Evolutionary conservation across 2,888 invertebrate species (phyloP).

Genomic region (Tortrix viridana): DNA sequence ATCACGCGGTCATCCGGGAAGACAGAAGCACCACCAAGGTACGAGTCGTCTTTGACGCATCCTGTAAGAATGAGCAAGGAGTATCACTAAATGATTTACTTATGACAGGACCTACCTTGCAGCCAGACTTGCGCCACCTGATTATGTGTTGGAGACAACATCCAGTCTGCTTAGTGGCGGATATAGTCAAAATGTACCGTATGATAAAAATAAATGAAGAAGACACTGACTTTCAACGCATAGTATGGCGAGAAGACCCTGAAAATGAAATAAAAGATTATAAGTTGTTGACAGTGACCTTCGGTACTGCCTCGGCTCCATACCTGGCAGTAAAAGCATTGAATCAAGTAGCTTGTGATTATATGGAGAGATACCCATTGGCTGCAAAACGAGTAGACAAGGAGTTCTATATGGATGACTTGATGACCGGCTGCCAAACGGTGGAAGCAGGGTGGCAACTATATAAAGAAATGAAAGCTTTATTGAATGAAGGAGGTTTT

Average conservation of each 20-base stretch:
- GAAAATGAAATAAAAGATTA: constrained; percentile 40
- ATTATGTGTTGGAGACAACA: constrained; percentile 45
- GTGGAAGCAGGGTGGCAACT: too few relatives aligned
- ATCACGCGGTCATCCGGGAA: constrained; percentile 47
- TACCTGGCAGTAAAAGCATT: constrained; percentile 47
- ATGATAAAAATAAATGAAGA: constrained; percentile 43
- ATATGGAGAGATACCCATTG: constrained; percentile 35
- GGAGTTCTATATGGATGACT: too few relatives aligned
- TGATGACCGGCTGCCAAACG: too few relatives aligned
- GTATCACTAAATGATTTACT: constrained; percentile 46
- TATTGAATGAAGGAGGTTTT: too few relatives aligned
- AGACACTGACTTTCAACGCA: constrained; percentile 45
- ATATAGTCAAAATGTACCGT: constrained; percentile 52
- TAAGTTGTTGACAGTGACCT: constrained; percentile 44
- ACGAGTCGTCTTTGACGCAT: constrained; percentile 43
- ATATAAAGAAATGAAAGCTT: too few relatives aligned
- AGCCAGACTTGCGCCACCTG: constrained; percentile 46
- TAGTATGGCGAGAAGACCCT: constrained; percentile 39
- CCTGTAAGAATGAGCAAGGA: constrained; percentile 37
- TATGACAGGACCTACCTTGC: constrained; percentile 46
- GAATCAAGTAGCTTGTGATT: constrained; percentile 46
- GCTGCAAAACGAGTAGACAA: too few relatives aligned
- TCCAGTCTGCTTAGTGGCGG: constrained; percentile 44
- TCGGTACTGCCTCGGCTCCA: constrained; percentile 48
- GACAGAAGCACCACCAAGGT: constrained; percentile 43